Evolutionary conservation across 2,888 invertebrate species (phyloP).

Genomic region (Chirona hameri): DNA sequence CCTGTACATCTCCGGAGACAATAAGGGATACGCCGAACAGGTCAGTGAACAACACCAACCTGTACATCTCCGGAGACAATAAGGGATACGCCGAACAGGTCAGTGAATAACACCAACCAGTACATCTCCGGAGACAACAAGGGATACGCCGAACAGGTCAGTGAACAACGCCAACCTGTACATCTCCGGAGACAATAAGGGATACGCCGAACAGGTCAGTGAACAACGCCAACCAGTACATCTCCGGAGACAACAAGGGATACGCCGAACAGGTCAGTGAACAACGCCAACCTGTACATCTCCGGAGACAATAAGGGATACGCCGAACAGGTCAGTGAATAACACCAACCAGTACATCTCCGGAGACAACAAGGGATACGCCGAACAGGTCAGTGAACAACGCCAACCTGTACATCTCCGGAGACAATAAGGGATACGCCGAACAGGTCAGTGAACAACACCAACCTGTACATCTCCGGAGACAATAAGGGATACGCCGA

Average conservation of each 20-base stretch:
- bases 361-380: slow-evolving; percentile 89
- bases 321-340: slow-evolving; percentile 67
- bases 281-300: slow-evolving; percentile 81
- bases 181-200: slow-evolving; percentile 87
- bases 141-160: slow-evolving; percentile 65
- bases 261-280: slow-evolving; percentile 71
- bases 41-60: slow-evolving; percentile 90
- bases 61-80: slow-evolving; percentile 81
- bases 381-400: too few species aligned
- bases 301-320: slow-evolving; percentile 91
- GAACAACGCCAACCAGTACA: slow-evolving; percentile 85
- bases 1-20: slow-evolving; percentile 78
- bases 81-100: slow-evolving; percentile 69
- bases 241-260: slow-evolving; percentile 90
- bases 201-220: slow-evolving; percentile 67
- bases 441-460: too few species aligned
- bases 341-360: slow-evolving; percentile 83
- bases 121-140: slow-evolving; percentile 87
- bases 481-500: too few species aligned
- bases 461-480: too few species aligned
- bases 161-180: slow-evolving; percentile 91
- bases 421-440: too few species aligned
- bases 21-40: slow-evolving; percentile 74
- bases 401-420: too few species aligned
- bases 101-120: slow-evolving; percentile 91